Evolutionary conservation across 2,888 invertebrate species (phyloP), one percentile per base, ranked within the genome.

Genomic region (Heteropelma amictum): DNA sequence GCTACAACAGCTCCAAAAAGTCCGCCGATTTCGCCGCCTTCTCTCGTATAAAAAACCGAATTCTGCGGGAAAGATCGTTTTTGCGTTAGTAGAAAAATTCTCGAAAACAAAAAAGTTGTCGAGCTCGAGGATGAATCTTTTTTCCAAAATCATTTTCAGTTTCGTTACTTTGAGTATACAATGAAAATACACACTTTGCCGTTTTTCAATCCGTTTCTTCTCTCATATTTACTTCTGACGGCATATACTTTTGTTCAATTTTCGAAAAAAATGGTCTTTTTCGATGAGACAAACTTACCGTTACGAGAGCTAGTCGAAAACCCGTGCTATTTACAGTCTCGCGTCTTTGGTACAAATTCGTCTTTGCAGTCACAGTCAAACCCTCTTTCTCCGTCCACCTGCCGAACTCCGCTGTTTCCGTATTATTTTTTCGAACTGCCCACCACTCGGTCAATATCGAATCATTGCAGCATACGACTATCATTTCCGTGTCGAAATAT

Each of bases 371-470:
- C 3, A 53, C 12, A n/a, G 2, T 1, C 73, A 56, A 3, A 38
- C 75, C 77, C 8, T 33, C 38, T 3, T 60, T 40, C 0, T 49
- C 4, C 2, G 42, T 67, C 85, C 85, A 86, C 0, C 26, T 65
- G 1, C 83, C 86, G 23, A 83, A 60, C 14, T 76, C 56, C 0
- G 65, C 71, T 0, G 67, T 71, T 47, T 76, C 74, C n/a, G 82
- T 83, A 1, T 45, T 26, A 40, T 82, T 80, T 1, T 78, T 72
- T 1, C 64, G 54, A 1, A 83, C 4, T 3, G 81, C 65, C 69
- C 85, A 87, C 85, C 86, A 86, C 30, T 87, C 86, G 0, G 47
- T 68, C 2, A 86, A 19, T 2, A 38, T 12, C 1, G 80, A 63
- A 6, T 71, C 47, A 7, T 77, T 60, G 51, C 81, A 79, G 42